Evolutionary conservation across 2,113 vertebrate species (phyloP).

Genomic region (Pelusios castaneus): DNA sequence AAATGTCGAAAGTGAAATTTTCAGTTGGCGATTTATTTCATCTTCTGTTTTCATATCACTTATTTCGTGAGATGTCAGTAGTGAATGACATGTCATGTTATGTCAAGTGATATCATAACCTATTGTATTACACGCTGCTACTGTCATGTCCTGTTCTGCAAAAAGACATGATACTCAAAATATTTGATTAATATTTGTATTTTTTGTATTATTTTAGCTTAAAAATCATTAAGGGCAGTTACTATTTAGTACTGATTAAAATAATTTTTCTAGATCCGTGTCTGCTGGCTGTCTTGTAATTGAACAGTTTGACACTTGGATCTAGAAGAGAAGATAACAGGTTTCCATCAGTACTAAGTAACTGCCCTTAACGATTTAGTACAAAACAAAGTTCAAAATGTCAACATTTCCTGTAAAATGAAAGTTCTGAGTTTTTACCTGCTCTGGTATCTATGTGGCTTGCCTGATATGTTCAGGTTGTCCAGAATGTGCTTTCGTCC

Average conservation of each 20-base stretch:
- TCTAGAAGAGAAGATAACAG: background rate
- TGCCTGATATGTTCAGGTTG: background rate
- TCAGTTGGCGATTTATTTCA: background rate
- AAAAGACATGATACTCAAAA: background rate
- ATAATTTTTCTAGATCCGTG: background rate
- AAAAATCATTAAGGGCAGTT: background rate
- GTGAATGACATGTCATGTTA: background rate
- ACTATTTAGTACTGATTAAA: background rate
- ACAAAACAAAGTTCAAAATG: background rate
- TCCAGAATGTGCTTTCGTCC: background rate
- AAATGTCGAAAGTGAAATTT: background rate
- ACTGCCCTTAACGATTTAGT: background rate
- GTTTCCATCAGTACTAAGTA: background rate
- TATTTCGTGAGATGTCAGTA: constrained; percentile 9
- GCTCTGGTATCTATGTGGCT: background rate
- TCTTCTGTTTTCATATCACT: background rate
- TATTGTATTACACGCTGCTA: background rate
- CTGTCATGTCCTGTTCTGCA: background rate
- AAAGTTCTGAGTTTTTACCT: background rate
- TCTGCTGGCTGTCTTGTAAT: background rate
- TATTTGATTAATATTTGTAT: background rate
- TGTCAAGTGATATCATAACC: background rate
- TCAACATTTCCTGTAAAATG: background rate
- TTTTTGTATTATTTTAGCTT: background rate
- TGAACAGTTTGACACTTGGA: background rate